Percentiles rank a stretch among this genome's conserved stretches.
These are phyloP conservation scores for Hemithea aestivaria DNA, from an alignment of 2,888 invertebrate genomes.

Conservation along the genomic window DNA sequence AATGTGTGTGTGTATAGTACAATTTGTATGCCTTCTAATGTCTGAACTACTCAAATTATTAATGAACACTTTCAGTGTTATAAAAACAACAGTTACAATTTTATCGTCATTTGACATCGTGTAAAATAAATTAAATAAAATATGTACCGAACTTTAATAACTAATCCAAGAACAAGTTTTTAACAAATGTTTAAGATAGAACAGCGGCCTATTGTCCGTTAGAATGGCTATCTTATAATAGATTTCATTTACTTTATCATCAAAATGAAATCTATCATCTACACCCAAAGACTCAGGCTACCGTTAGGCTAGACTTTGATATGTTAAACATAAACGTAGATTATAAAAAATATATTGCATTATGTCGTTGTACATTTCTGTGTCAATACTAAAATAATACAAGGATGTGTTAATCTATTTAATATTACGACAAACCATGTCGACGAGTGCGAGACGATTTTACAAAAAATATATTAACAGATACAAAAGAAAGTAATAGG, in stretches of 20 bases:
- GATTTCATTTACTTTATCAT: constrained; percentile 2
- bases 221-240: not conserved
- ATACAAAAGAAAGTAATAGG: too few species aligned
- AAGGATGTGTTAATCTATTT: constrained; percentile 12
- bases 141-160: constrained; percentile 34
- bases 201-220: constrained; percentile 3
- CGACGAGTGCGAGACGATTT: constrained; percentile 4
- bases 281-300: constrained; percentile 16
- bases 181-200: constrained; percentile 29
- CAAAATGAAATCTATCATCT: constrained; percentile 5
- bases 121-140: constrained; percentile 36
- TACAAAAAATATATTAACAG: too few species aligned
- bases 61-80: constrained; percentile 68
- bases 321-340: constrained; percentile 41
- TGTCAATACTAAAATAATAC: constrained; percentile 45
- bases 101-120: constrained; percentile 57
- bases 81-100: constrained; percentile 42
- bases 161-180: constrained; percentile 45
- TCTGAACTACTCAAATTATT: constrained; percentile 14
- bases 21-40: constrained; percentile 5
- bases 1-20: too few species aligned
- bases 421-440: constrained; percentile 2
- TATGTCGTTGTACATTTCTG: constrained; percentile 65
- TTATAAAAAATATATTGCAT: constrained; percentile 69
- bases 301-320: constrained; percentile 50